Evolutionary conservation across 2,797 vertebrate genomes (phyloP), one percentile per base, ranked within the genome.

Genomic region (Epinephelus coioides): DNA sequence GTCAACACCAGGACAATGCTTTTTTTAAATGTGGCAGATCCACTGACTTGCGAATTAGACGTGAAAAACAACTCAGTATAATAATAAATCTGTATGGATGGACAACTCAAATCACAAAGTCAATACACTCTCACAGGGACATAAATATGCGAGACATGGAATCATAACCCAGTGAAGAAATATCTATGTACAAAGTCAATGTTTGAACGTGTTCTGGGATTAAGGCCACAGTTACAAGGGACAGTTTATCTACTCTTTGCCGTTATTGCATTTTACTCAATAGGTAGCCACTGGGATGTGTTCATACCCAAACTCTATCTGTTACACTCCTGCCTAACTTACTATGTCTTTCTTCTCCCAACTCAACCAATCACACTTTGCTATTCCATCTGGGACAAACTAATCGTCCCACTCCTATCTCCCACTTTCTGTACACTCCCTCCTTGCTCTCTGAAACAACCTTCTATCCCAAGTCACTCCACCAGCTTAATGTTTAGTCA

Each of bases 211-310:
- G 73, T 91, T 88, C 80, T 63, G 88, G 89, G 86, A 86, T 91
- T 94, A 94, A 95, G 94, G 94, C 94, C 93, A 93, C 94, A 83
- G 84, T 88, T 94, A 91, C 85, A 88, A 80, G 88, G 86, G 90
- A 91, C 86, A 88, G 74, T 82, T 82, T 50, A 76, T 81, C 69
- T 82, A 83, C 82, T 87, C 78, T 88, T 88, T 86, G 62, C 75
- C 67, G 47, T 92, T 93, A 94, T 93, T 93, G 91, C 92, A 86
- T 92, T 91, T 47, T 79, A 88, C 81, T 88, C 51, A 46, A 87
- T 73, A 79, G 67, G 73, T 61, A 78, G 73, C 75, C 75, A 71
- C 55, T 77, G 84, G 87, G 87, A 89, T 80, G 47, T 74, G 59
- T 63, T 71, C 55, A 27, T 69, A 83, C 72, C 79, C 72, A 76